Base-by-base conservation (phyloP, 2,113 vertebrate genomes). In the Sceloporus tristichus region DNA sequence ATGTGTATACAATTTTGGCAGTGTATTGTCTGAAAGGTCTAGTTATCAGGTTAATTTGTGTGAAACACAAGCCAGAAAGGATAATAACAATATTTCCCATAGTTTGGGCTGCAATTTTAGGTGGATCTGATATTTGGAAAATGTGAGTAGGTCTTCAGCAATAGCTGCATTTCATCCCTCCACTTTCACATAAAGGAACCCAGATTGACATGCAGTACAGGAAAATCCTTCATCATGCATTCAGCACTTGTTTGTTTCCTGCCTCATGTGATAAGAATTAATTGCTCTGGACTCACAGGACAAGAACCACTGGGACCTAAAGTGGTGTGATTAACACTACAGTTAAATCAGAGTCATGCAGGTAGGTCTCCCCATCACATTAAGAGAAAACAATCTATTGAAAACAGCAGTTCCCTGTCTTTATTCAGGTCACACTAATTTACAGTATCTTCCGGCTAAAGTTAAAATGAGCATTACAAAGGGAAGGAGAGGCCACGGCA, bases 61-160 rank as follows among this genome's bases (percentile, higher is more conserved):
- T 84, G 85, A 95, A 87, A n/a, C 38, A 70, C 85, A 85, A 68
- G 29, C 82, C 88, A 89, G 76, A 71, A 92, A 91, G 70, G 89
- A 73, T 84, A 78, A 87, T 56, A 86, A 87, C 81, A 74, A 88
- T 90, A 79, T 84, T 71, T 14, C 5, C 23, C 9, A 85, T 53
- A 40, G 16, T 59, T 89, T 87, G 27, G 48, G 75, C 87, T 76
- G 88, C 74, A 83, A 23, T 48, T 78, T 19, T 79, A 78, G 79
- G 16, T 91, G 85, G 84, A 86, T 66, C 42, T 56, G 65, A 54
- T 85, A 18, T 59, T 54, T 91, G 71, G 86, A 89, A 91, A 92
- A 71, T 88, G 80, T 86, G 77, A 48, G 5, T 74, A 38, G n/a
- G 16, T 93, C 66, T 89, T 85, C 66, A 80, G 74, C 16, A 83